Evolutionary conservation across 2,113 vertebrate species (phyloP).

Genomic region (Ophiodon elongatus): DNA sequence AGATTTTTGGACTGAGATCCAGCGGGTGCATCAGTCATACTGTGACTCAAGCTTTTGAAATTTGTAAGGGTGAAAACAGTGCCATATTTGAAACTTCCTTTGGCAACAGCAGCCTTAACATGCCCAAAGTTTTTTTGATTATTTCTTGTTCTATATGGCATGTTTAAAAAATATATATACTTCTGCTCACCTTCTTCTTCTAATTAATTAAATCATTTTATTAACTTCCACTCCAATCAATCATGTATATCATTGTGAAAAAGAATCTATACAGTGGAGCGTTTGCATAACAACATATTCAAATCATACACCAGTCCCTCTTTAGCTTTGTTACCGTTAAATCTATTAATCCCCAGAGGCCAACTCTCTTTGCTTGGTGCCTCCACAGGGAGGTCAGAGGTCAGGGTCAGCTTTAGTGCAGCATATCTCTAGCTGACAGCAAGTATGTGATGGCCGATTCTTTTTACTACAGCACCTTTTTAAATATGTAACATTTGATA

Average conservation of each 20-base stretch:
- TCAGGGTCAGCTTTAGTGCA: constrained; percentile 43
- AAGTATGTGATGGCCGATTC: background rate
- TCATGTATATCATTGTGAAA: background rate
- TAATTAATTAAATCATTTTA: background rate
- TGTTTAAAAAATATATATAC: background rate
- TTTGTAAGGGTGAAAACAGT: constrained; percentile 51
- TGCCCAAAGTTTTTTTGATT: too few species aligned
- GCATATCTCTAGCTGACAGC: constrained; percentile 3
- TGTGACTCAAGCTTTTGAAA: constrained; percentile 77
- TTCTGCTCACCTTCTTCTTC: background rate
- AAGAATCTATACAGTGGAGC: background rate
- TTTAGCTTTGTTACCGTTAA: constrained; percentile 1
- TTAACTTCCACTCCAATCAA: background rate
- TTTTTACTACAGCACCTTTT: constrained; percentile 8
- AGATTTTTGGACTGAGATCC: constrained; percentile 59
- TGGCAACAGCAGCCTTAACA: constrained; percentile 18
- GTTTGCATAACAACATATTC: constrained; percentile 2
- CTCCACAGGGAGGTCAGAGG: constrained; percentile 33
- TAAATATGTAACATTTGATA: background rate
- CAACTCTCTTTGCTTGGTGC: background rate
- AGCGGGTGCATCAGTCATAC: constrained; percentile 66
- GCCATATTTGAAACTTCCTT: constrained; percentile 64
- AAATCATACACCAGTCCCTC: background rate
- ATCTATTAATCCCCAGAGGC: constrained; percentile 20
- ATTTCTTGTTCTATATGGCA: too few species aligned